Conservation (phyloP, 2,888 invertebrate genomes). For the Micoletzkya japonica region DNA sequence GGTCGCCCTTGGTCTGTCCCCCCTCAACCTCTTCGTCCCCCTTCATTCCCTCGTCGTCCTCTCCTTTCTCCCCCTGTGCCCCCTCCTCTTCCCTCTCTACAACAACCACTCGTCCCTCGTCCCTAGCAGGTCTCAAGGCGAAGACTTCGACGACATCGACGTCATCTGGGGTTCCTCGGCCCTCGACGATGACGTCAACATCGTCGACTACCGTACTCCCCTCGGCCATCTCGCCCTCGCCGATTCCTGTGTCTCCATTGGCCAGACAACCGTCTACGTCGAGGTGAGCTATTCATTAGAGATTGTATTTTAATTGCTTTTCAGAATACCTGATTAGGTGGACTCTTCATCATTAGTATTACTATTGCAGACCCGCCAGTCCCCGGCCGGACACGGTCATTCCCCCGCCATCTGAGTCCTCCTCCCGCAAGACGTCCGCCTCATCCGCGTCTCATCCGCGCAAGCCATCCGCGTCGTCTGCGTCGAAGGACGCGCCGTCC, state of each 20-base stretch:
- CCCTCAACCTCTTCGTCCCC: constrained; percentile 20
- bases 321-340: background rate
- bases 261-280: constrained; percentile 4
- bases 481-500: background rate
- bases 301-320: background rate
- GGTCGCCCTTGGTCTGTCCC: constrained; percentile 21
- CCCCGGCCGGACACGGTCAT: constrained; percentile 16
- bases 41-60: background rate
- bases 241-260: constrained; percentile 26
- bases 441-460: background rate
- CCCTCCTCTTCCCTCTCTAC: constrained; percentile 20
- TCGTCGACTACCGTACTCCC: background rate
- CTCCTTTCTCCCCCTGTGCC: constrained; percentile 6
- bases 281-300: background rate
- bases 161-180: too few relatives aligned
- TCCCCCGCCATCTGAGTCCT: background rate
- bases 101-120: background rate
- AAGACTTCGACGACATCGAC: too few relatives aligned
- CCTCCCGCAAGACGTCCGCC: background rate
- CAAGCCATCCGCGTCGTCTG: background rate
- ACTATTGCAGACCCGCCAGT: constrained; percentile 12
- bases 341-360: background rate
- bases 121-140: background rate
- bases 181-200: too few relatives aligned
- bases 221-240: constrained; percentile 22